Conservation (phyloP, 2,888 invertebrate genomes). For the Embidobia sp. region DNA sequence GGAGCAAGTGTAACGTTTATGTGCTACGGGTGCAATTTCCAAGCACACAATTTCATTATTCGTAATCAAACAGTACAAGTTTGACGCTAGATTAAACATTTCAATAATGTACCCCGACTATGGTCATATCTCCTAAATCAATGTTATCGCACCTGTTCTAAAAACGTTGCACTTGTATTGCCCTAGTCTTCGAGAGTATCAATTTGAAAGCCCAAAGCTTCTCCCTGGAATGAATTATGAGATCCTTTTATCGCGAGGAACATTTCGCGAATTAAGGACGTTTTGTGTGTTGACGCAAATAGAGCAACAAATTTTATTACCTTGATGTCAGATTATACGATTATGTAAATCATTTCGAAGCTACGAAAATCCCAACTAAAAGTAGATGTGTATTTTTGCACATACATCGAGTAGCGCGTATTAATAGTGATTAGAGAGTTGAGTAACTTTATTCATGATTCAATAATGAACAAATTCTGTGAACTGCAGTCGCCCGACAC, state of each 20-base stretch:
- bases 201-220: slow-evolving; percentile 19
- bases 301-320: slow-evolving; percentile 42
- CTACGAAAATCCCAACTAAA: slow-evolving; percentile 23
- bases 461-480: slow-evolving; percentile 30
- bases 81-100: slow-evolving; percentile 18
- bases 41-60: slow-evolving; percentile 40
- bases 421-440: slow-evolving; percentile 38
- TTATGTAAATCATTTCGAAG: slow-evolving; percentile 43
- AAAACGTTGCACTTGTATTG: slow-evolving; percentile 17
- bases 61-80: slow-evolving; percentile 34
- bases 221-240: slow-evolving; percentile 27
- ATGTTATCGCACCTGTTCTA: slow-evolving; percentile 11
- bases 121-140: neutral
- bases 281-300: slow-evolving; percentile 33
- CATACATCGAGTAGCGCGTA: slow-evolving; percentile 17
- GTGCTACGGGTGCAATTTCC: slow-evolving; percentile 15
- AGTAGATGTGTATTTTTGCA: slow-evolving; percentile 25
- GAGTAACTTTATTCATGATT: slow-evolving; percentile 36
- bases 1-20: slow-evolving; percentile 49
- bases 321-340: slow-evolving; percentile 36
- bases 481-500: slow-evolving; percentile 12
- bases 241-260: slow-evolving; percentile 31
- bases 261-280: slow-evolving; percentile 34
- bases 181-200: slow-evolving; percentile 17
- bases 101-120: slow-evolving; percentile 10